These are phyloP conservation scores for Propithecus coquereli DNA, from an alignment of 2,113 vertebrate species.

Conservation along the genomic window DNA sequence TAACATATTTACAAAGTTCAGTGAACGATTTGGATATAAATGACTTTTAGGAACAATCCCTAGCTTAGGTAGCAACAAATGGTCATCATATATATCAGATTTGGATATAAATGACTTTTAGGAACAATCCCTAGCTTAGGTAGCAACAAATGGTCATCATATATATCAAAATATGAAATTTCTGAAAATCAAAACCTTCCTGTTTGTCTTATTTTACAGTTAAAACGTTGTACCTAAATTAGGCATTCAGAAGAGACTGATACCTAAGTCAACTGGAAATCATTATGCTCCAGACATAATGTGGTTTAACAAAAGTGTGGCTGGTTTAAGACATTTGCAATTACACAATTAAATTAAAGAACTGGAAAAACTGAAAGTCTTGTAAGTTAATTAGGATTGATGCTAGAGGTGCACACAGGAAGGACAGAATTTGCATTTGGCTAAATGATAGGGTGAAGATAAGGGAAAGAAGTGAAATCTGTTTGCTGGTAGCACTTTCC, in stretches of 20 bases:
- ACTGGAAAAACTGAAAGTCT: slow-evolving; percentile 16
- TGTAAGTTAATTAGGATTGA: slow-evolving; percentile 37
- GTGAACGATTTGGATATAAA: neutral
- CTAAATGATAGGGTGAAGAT: neutral
- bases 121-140: neutral
- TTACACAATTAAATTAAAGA: slow-evolving; percentile 27
- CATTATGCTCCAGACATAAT: neutral
- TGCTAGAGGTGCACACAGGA: neutral
- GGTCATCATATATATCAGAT: neutral
- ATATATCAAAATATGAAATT: neutral
- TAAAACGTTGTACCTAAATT: neutral
- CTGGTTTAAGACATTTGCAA: slow-evolving; percentile 47
- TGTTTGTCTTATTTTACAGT: neutral
- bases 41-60: neutral
- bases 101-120: slow-evolving; percentile 1
- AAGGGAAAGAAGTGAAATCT: neutral
- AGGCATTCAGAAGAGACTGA: neutral
- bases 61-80: neutral
- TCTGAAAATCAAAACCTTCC: neutral
- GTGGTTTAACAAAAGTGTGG: neutral
- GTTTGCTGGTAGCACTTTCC: neutral
- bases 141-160: neutral
- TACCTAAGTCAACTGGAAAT: neutral
- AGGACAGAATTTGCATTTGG: slow-evolving; percentile 47
- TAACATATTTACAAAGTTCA: neutral